Percentiles rank a stretch among this genome's conserved stretches.
phyloP scores from a whole-genome alignment of 2,888 invertebrate genomes.

The Spodoptera exigua region DNA sequence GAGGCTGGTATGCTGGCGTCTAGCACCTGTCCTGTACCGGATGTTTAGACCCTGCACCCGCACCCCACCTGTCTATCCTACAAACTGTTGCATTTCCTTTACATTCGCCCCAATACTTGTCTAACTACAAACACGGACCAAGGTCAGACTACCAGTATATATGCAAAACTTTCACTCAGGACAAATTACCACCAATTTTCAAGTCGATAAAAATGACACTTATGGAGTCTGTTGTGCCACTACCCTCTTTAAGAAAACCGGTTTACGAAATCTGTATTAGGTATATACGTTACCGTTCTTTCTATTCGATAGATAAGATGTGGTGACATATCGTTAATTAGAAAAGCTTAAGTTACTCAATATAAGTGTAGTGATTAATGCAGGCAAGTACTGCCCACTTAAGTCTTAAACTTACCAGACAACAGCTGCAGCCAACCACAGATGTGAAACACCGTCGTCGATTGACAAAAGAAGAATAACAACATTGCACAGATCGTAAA shows the following conservation, averaged over 20 bases:
- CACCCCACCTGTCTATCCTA: slow-evolving; percentile 57
- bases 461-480: slow-evolving; percentile 97
- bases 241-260: slow-evolving; percentile 27
- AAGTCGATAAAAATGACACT: slow-evolving; percentile 31
- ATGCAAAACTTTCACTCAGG: slow-evolving; percentile 69
- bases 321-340: slow-evolving; percentile 10
- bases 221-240: slow-evolving; percentile 22
- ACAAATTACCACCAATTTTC: slow-evolving; percentile 39
- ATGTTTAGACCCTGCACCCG: slow-evolving; percentile 49
- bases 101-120: slow-evolving; percentile 56
- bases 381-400: background rate
- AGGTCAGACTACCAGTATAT: slow-evolving; percentile 66
- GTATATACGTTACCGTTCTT: slow-evolving; percentile 11
- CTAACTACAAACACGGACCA: slow-evolving; percentile 60
- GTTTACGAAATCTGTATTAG: background rate
- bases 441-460: slow-evolving; percentile 96
- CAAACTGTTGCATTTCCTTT: slow-evolving; percentile 33
- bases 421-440: slow-evolving; percentile 99
- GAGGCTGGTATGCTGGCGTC: slow-evolving; percentile 44
- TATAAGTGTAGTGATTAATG: background rate
- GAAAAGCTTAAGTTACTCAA: background rate
- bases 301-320: slow-evolving; percentile 3
- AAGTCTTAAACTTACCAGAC: slow-evolving; percentile 92
- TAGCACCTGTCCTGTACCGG: slow-evolving; percentile 64
- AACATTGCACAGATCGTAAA: slow-evolving; percentile 96